Percentiles rank a stretch among this genome's conserved stretches.
Evolutionary conservation across 2,888 invertebrate genomes (phyloP).

Genomic region (Thymelicus acteon): DNA sequence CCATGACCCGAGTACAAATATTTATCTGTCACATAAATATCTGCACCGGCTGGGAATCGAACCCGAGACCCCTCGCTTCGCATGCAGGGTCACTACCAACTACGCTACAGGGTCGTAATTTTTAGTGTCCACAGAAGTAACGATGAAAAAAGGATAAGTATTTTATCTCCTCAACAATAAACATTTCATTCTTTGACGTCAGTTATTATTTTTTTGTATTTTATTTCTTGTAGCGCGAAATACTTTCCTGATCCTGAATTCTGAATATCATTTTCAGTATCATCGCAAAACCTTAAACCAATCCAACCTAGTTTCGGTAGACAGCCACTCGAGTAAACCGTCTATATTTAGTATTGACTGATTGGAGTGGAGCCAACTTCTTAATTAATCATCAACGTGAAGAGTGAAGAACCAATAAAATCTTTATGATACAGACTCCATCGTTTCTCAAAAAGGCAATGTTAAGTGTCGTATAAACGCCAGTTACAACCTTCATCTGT

Average conservation of each 20-base stretch:
- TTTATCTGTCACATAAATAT: too few species aligned
- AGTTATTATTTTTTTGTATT: too few species aligned
- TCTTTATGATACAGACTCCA: neutral
- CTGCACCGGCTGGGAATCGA: too few species aligned
- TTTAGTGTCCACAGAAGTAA: too few species aligned
- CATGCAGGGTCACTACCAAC: too few species aligned
- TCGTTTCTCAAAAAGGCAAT: neutral
- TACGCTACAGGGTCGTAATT: too few species aligned
- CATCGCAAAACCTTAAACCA: neutral
- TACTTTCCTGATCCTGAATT: neutral
- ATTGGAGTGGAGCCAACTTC: constrained; percentile 19
- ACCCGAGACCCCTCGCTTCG: too few species aligned
- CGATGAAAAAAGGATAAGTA: too few species aligned
- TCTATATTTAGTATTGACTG: constrained; percentile 19
- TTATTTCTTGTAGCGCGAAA: neutral
- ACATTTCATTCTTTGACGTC: too few species aligned
- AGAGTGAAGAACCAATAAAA: neutral
- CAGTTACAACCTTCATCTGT: too few species aligned
- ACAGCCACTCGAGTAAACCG: constrained; percentile 10
- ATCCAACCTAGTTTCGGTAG: neutral
- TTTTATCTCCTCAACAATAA: too few species aligned
- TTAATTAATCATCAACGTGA: constrained; percentile 15
- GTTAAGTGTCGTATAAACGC: neutral
- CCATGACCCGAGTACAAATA: too few species aligned
- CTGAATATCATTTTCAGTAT: neutral